Evolutionary conservation across 2,797 vertebrate genomes (phyloP), one percentile per base, ranked within the genome.

Genomic region (Hemitrygon akajei): DNA sequence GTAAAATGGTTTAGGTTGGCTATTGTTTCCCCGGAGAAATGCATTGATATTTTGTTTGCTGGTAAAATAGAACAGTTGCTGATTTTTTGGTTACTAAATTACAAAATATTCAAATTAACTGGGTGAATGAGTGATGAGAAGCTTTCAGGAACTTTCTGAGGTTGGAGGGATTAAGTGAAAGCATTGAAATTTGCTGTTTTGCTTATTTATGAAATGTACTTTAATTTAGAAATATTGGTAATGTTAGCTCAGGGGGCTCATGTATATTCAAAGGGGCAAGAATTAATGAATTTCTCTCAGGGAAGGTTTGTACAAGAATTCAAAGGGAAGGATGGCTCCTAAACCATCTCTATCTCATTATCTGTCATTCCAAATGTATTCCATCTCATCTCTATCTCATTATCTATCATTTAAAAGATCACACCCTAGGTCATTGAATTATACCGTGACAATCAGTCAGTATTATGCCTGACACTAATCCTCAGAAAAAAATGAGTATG

Each of bases 341-440:
- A 56, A 12, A 69, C 37, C 37, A 91, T 56, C 69, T 75, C 69
- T 25, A 73, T 40, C 22, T 40, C 63, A 73, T 30, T 75, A 92
- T 75, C 14, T 92, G 37, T 92, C 69, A 92, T 92, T 75, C 75
- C 37, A 92, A 75, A 73, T 73, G 22, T 76, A 56, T 56, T 69
- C 37, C 66, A 75, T 56, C 71, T 20, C 25, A 92, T 73, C 71
- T 25, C 16, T 11, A 75, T 47, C 69, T 56, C 69, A 47, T 92
- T 92, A 56, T 25, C 69, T 73, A 47, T 75, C 71, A 22, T 56
- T 92, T 92, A 92, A 0, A 75, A 92, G 22, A 75, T 92, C 71
- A 47, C 71, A 73, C 40, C 25, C 4, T 25, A 2, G 40, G 25
- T 47, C 69, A 75, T 92, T 73, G 71, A 73, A 40, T 18, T 63